These are phyloP conservation scores for Actenoides lindsayi DNA, from an alignment of 2,113 vertebrate species.

Conservation along the genomic window DNA sequence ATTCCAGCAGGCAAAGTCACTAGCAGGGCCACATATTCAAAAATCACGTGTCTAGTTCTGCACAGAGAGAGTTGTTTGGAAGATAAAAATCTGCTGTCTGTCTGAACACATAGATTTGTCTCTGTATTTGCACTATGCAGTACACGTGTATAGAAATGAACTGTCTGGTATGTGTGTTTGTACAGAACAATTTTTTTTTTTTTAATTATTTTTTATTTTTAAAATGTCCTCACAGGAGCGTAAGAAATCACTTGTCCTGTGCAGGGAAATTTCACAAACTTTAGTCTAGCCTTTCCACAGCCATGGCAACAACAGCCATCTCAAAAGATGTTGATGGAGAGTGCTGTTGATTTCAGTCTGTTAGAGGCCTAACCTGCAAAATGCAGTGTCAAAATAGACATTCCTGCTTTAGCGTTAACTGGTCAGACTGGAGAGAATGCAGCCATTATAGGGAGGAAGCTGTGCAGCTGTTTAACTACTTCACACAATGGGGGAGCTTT, in stretches of 20 bases:
- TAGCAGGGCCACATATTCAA: not conserved
- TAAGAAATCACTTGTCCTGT: not conserved
- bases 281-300: not conserved
- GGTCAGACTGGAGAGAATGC: not conserved
- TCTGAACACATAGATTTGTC: not conserved
- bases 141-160: not conserved
- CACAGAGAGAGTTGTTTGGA: not conserved
- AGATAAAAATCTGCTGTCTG: not conserved
- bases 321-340: not conserved
- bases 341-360: not conserved
- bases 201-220: not conserved
- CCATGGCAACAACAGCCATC: not conserved
- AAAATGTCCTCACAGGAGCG: not conserved
- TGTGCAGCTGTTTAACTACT: not conserved
- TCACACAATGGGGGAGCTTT: accelerated
- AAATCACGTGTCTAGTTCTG: not conserved
- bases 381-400: not conserved
- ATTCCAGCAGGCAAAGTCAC: not conserved
- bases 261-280: not conserved
- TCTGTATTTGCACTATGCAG: not conserved
- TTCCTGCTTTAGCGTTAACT: not conserved
- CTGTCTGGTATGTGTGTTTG: not conserved
- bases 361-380: not conserved
- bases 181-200: not conserved
- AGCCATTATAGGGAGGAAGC: not conserved